Conservation (phyloP, 2,888 invertebrate species). For the Timema cristinae region DNA sequence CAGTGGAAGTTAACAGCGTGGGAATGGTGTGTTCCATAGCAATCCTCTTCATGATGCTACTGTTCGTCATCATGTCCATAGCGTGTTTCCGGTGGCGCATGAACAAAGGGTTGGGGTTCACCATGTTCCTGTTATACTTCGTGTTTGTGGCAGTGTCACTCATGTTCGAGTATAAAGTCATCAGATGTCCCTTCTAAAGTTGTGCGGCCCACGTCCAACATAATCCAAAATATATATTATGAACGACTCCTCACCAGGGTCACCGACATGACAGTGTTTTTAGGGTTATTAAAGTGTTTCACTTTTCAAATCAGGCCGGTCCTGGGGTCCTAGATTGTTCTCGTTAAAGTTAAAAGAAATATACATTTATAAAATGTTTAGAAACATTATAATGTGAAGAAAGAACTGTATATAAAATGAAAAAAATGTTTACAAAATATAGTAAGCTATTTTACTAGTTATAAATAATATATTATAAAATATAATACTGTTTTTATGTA, state of each 20-base stretch:
- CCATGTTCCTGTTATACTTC: constrained; percentile 95
- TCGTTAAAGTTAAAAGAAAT: too few species aligned
- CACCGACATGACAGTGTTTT: too few species aligned
- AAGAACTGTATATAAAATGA: too few species aligned
- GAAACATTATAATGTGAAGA: too few species aligned
- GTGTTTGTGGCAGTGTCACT: constrained; percentile 93
- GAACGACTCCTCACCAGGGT: too few species aligned
- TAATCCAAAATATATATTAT: too few species aligned
- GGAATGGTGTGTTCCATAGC: constrained; percentile 98
- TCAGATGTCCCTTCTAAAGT: constrained; percentile 62
- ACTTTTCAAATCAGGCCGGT: background rate
- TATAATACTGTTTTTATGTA: constrained; percentile 29
- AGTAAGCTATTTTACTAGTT: constrained; percentile 30
- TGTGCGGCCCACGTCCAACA: background rate
- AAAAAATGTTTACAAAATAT: constrained; percentile 10
- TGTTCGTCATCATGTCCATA: constrained; percentile 92
- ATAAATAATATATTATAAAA: constrained; percentile 21
- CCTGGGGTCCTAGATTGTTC: background rate
- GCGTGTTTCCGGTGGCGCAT: constrained; percentile 96
- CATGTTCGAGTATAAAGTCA: constrained; percentile 82
- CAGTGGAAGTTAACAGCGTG: constrained; percentile 86
- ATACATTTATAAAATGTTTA: constrained; percentile 5
- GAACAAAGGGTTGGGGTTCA: constrained; percentile 91
- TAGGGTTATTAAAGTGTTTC: too few species aligned
- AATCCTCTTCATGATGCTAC: constrained; percentile 94